A percentile compares a stretch with the other conserved stretches of the same genome.
phyloP scores from a whole-genome alignment of 2,113 vertebrate genomes.

The Pycnonotus jocosus region DNA sequence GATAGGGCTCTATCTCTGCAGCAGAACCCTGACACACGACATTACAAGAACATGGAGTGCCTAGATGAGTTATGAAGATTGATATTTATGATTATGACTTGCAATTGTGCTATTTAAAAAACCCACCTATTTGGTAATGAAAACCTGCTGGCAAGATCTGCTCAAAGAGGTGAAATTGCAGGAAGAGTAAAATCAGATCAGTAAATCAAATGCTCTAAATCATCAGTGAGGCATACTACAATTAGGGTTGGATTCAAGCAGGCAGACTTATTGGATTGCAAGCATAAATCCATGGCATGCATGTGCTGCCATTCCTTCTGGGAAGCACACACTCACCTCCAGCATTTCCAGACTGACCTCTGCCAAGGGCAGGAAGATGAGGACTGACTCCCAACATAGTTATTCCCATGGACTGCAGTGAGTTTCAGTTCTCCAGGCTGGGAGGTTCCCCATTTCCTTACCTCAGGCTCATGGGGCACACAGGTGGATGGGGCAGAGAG shows the following conservation, averaged over 20 bases:
- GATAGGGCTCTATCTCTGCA: background rate
- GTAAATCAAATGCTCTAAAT: conserved; percentile 53
- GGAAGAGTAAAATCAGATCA: conserved; percentile 51
- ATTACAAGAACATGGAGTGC: conserved; percentile 16
- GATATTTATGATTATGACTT: conserved; percentile 52
- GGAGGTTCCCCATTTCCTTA: background rate
- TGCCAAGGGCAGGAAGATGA: background rate
- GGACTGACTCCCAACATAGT: background rate
- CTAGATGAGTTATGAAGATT: conserved; percentile 45
- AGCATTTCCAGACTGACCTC: background rate
- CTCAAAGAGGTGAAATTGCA: conserved; percentile 52
- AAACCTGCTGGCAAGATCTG: conserved; percentile 51
- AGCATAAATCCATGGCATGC: background rate
- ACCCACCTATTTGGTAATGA: conserved; percentile 51
- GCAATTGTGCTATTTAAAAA: conserved; percentile 43
- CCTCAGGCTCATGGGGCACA: background rate
- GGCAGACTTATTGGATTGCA: background rate
- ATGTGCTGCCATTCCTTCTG: background rate
- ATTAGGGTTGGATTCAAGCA: conserved; percentile 38
- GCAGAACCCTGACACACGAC: background rate
- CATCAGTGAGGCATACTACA: conserved; percentile 7
- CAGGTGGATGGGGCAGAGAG: background rate
- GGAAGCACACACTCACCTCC: background rate
- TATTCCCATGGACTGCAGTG: background rate
- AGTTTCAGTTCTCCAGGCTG: background rate